Evolutionary conservation across 1,140 invertebrate species (phyloP).

Genomic region (Aleiodes sp.): DNA sequence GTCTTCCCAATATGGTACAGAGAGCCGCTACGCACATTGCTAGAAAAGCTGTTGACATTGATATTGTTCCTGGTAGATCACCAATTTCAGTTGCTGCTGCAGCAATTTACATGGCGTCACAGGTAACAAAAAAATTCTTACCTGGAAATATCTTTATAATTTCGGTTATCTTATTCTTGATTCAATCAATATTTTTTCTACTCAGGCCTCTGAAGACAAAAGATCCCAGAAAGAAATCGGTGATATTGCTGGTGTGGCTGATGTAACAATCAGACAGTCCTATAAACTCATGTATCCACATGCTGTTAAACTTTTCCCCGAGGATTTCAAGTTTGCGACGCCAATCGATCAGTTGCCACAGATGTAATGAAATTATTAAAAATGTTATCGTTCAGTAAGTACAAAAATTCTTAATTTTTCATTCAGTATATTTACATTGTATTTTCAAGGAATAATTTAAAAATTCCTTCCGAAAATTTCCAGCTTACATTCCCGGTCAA

Average conservation of each 20-base stretch:
- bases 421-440: neutral
- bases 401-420: neutral
- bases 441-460: neutral
- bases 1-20: conserved; percentile 91
- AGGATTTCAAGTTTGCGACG: conserved; percentile 95
- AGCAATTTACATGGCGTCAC: conserved; percentile 99
- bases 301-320: conserved; percentile 91
- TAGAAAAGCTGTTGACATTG: conserved; percentile 93
- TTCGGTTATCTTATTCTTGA: neutral
- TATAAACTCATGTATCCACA: conserved; percentile 98
- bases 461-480: neutral
- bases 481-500: conserved; percentile 35
- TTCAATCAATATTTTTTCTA: conserved; percentile 36
- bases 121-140: conserved; percentile 72
- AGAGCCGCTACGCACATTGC: conserved; percentile 97
- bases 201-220: conserved; percentile 93
- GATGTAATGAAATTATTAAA: conserved; percentile 69
- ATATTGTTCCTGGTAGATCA: conserved; percentile 98
- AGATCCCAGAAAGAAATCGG: conserved; percentile 98
- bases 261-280: conserved; percentile 97
- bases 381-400: conserved; percentile 3
- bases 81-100: conserved; percentile 99
- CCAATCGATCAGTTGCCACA: conserved; percentile 94
- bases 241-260: conserved; percentile 98
- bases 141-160: conserved; percentile 10